phyloP scores from a whole-genome alignment of 2,888 invertebrate genomes.

The Tenthredo distinguenda region DNA sequence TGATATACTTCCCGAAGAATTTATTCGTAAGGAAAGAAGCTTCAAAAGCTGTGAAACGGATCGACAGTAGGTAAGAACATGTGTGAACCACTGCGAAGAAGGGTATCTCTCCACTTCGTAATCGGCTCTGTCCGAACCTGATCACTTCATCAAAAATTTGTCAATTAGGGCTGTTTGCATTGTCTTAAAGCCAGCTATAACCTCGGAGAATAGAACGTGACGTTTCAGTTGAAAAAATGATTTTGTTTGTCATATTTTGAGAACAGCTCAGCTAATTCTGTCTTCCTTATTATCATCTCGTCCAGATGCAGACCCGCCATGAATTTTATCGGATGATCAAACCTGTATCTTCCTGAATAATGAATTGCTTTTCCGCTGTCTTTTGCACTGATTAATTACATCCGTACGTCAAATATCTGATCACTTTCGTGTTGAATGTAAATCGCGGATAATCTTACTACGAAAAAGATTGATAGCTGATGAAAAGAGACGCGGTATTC shows the following conservation, averaged over 20 bases:
- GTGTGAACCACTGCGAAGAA: no score
- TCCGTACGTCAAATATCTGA: background rate
- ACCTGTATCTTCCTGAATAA: background rate
- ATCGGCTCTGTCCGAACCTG: no score
- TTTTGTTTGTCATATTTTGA: background rate
- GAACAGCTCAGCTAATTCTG: background rate
- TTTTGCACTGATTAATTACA: background rate
- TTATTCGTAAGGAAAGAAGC: no score
- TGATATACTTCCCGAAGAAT: no score
- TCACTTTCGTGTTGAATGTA: background rate
- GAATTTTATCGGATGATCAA: background rate
- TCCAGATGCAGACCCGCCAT: background rate
- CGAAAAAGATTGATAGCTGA: constrained; percentile 3
- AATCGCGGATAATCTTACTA: background rate
- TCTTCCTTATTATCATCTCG: background rate
- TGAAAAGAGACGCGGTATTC: background rate
- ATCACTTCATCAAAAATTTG: no score
- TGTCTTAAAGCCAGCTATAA: no score
- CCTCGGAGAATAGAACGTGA: no score
- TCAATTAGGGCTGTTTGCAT: no score
- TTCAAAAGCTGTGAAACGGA: no score
- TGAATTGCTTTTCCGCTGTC: background rate
- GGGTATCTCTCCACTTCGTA: no score
- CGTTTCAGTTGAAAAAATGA: background rate
- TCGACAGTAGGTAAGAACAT: no score